Evolutionary conservation across 1,140 invertebrate genomes (phyloP), one percentile per base, ranked within the genome.

Genomic region (Drosophila nebulosa): DNA sequence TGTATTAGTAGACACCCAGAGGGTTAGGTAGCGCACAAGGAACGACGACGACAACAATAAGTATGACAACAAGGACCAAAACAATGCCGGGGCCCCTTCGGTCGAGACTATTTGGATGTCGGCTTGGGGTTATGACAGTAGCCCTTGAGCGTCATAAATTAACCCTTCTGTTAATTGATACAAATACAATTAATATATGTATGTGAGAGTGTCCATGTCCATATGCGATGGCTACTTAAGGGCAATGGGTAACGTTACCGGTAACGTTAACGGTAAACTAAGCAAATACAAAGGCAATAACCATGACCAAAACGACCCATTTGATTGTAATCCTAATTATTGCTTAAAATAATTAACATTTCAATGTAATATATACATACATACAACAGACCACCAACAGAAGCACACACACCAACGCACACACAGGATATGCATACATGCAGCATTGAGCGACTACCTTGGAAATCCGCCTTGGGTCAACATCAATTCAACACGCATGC

Each of bases 91-190:
- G 32, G 39, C 16, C 21, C 39, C n/a, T n/a, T 39, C 6, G 22
- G 32, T 24, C 51, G 53, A 57, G 26, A 24, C 16, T 30, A 53
- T 46, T 36, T 57, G 52, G 24, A 14, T 16, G 35, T 24, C 46
- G 32, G 62, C 12, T 9, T 59, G 59, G 58, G 74, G 57, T 59
- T 50, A 59, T 64, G 55, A 50, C 70, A 51, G 64, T 70, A 70
- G 83, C 81, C 84, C 84, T 79, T 73, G 84, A 88, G 81, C 78
- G 74, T 64, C 79, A 90, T 89, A 90, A 90, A 90, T 90, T 90
- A 90, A 90, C 89, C 89, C 85, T 90, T 90, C 89, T 90, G 89
- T 90, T 90, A 90, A 90, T 90, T 90, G 89, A 90, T 90, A 90
- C 89, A 90, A 90, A 90, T 90, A 89, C 75, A 90, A 89, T 89